These are phyloP conservation scores for Buphagus erythrorhynchus DNA, from an alignment of 2,797 vertebrate species.

Conservation along the genomic window DNA sequence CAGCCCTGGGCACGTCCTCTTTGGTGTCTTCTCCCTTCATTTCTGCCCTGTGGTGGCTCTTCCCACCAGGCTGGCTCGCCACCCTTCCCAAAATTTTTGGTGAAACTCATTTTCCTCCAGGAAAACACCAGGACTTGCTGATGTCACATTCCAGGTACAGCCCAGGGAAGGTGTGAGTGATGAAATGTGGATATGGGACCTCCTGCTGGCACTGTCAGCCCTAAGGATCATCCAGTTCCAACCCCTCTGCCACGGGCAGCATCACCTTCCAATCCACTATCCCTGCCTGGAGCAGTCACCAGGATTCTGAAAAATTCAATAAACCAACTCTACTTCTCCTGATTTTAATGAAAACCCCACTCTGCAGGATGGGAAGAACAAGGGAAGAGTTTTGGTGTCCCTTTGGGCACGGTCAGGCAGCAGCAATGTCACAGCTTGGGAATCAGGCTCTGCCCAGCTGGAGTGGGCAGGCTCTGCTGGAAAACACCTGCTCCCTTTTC, in stretches of 20 bases:
- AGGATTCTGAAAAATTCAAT: accelerated
- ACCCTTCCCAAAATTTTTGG: background rate
- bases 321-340: accelerated
- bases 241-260: background rate
- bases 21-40: background rate
- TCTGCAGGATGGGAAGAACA: background rate
- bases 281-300: background rate
- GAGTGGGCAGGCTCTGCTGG: background rate
- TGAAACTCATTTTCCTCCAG: background rate
- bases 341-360: accelerated
- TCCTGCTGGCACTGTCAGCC: background rate
- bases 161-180: background rate
- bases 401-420: background rate
- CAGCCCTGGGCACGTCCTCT: background rate
- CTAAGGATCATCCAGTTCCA: background rate
- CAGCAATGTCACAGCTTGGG: accelerated
- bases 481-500: constrained; percentile 20
- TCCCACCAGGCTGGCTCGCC: background rate
- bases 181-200: accelerated
- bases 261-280: background rate
- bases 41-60: background rate
- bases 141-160: accelerated
- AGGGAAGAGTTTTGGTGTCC: background rate
- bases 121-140: background rate
- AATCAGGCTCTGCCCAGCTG: background rate